Evolutionary conservation across 2,797 vertebrate genomes (phyloP), one percentile per base, ranked within the genome.

Genomic region (Rhynchotus rufescens): DNA sequence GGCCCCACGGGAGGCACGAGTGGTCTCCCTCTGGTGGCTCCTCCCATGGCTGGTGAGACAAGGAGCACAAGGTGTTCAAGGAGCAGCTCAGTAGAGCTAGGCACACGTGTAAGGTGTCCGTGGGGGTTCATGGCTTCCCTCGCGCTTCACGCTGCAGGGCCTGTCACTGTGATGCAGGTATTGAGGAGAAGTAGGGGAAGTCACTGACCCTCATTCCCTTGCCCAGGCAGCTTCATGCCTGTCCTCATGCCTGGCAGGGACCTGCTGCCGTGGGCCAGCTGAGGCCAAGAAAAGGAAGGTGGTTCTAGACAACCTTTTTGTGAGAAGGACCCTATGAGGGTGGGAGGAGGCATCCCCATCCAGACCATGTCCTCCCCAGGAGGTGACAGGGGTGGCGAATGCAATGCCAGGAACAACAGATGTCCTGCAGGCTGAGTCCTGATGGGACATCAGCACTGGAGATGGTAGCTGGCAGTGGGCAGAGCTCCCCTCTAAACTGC

Each of bases 201-300:
- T 23, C n/a, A 23, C 14, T 0, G 0, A 0, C 40, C 32, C 14
- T 38, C 21, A 2, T 28, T 15, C 21, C 73, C 52, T 16, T 56
- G 52, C 28, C 28, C 28, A n/a, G 52, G 28, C 28, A 30, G 28
- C 52, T 56, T 56, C 28, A 19, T 56, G 52, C 21, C 16, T 56
- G 52, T 19, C 52, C 16, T 56, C 13, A 64, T 34, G 15, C 10
- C 3, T 9, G 38, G 11, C 68, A 20, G 45, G 16, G n/a, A 66
- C 57, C 32, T 22, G 69, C 42, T 62, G 38, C 30, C 51, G 45
- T 2, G 2, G 52, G 16, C 52, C 16, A 16, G 11, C 28, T 28
- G 51, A 59, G 34, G 12, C 20, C n/a, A 73, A 38, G n/a, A 12
- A 52, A 60, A 19, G 22, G 80, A 42, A 49, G 6, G 23, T 17